Evolutionary conservation across 2,797 vertebrate genomes (phyloP).

Genomic region (Choloepus didactylus): DNA sequence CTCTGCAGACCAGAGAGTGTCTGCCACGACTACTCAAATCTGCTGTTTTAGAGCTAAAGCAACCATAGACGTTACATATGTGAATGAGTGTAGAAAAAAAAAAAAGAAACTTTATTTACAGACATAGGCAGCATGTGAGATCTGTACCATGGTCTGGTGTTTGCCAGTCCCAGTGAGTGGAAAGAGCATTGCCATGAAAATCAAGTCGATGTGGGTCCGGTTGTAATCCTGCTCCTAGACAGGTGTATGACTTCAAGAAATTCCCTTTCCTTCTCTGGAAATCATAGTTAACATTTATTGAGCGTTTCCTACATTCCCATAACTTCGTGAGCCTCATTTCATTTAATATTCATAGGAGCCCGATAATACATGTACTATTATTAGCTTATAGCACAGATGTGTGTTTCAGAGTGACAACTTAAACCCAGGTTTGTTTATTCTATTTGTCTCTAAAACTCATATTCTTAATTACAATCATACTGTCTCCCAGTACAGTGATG

Average conservation of each 20-base stretch:
- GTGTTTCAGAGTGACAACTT: slow-evolving; percentile 26
- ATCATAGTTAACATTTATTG: background rate
- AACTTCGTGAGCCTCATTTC: background rate
- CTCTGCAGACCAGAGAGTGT: background rate
- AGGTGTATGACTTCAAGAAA: background rate
- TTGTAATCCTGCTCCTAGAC: background rate
- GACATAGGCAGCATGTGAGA: background rate
- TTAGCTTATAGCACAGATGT: background rate
- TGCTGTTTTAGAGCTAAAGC: background rate
- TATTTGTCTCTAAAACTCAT: background rate
- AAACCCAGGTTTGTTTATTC: background rate
- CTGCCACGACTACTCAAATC: background rate
- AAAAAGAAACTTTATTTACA: background rate
- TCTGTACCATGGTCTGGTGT: background rate
- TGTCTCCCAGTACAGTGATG: background rate
- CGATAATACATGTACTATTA: background rate
- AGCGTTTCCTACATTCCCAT: background rate
- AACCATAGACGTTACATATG: background rate
- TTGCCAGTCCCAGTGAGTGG: background rate
- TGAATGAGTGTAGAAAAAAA: background rate
- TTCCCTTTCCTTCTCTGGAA: background rate
- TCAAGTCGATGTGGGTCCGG: background rate
- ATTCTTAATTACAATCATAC: slow-evolving; percentile 14
- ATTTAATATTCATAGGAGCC: background rate
- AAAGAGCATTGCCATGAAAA: slow-evolving; percentile 17